A percentile compares a stretch with the other conserved stretches of the same genome.
phyloP scores from a whole-genome alignment of 2,113 vertebrate species.

The Pterocles gutturalis region DNA sequence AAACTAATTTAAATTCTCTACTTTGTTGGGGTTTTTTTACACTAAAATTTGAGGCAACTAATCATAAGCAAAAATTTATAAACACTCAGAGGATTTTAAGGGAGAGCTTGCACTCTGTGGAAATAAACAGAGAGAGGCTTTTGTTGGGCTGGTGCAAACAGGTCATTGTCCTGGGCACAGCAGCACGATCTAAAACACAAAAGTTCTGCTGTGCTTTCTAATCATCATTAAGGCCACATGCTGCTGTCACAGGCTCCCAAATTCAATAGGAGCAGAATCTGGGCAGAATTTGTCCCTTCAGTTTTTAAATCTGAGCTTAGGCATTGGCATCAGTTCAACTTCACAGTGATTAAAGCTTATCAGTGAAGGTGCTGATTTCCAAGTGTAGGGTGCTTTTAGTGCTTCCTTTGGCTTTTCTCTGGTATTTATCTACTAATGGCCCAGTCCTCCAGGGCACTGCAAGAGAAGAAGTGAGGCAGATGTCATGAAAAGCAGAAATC shows the following conservation, averaged over 20 bases:
- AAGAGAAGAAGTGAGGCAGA: too few species aligned
- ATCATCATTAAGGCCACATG: neutral
- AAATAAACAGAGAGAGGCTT: neutral
- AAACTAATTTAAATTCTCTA: neutral
- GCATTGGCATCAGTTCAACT: neutral
- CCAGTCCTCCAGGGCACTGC: neutral
- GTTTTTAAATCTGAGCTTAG: neutral
- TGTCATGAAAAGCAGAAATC: neutral
- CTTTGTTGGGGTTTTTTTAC: neutral
- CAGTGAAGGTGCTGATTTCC: neutral
- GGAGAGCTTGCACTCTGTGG: neutral
- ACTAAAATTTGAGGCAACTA: neutral
- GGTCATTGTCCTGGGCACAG: neutral
- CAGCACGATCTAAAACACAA: neutral
- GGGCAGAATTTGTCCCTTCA: neutral
- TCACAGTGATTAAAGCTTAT: neutral
- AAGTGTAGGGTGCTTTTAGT: neutral
- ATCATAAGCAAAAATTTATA: neutral
- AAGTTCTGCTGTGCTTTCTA: constrained; percentile 51
- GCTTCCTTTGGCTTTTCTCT: neutral
- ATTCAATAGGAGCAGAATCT: neutral
- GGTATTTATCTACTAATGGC: neutral
- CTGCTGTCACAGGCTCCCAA: neutral
- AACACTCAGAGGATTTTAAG: neutral
- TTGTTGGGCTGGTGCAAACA: neutral